Evolutionary conservation across 2,797 vertebrate species (phyloP).

Genomic region (Melanotaenia maccullochi): DNA sequence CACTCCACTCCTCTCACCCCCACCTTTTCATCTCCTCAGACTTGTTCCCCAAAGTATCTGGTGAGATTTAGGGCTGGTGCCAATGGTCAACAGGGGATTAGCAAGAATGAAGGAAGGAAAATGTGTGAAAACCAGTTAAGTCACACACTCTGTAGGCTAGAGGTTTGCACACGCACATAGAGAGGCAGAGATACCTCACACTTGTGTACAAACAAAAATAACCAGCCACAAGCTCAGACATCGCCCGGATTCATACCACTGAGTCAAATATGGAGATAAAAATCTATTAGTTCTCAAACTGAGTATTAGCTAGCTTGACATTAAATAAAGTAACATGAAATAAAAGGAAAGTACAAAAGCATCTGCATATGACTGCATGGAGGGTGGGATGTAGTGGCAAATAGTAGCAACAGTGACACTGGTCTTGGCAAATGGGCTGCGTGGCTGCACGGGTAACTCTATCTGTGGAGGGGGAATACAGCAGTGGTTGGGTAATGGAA

Average conservation of each 20-base stretch:
- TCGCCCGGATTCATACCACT: background rate
- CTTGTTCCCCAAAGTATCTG: conserved; percentile 54
- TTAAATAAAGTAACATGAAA: background rate
- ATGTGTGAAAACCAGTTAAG: conserved; percentile 73
- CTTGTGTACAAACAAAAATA: conserved; percentile 14
- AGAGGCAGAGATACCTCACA: conserved; percentile 10
- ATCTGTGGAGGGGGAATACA: conserved; percentile 77
- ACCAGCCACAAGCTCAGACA: conserved; percentile 8
- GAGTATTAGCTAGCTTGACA: background rate
- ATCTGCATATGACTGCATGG: conserved; percentile 13
- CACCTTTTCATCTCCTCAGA: conserved; percentile 14
- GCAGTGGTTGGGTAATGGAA: conserved; percentile 83
- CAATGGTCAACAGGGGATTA: conserved; percentile 68
- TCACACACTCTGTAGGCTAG: conserved; percentile 41
- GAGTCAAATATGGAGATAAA: background rate
- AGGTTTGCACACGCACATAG: conserved; percentile 10
- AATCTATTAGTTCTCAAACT: background rate
- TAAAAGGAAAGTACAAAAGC: conserved; percentile 6
- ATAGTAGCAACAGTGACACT: conserved; percentile 62
- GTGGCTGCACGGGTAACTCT: conserved; percentile 76
- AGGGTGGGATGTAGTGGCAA: conserved; percentile 46
- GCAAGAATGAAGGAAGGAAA: conserved; percentile 51
- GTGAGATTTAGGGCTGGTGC: conserved; percentile 52
- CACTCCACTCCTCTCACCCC: conserved; percentile 28
- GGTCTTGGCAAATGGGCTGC: conserved; percentile 69